Percentiles rank a stretch among this genome's conserved stretches.
These are phyloP conservation scores for Clarias pachynema DNA, from an alignment of 2,797 vertebrate species.

Conservation along the genomic window DNA sequence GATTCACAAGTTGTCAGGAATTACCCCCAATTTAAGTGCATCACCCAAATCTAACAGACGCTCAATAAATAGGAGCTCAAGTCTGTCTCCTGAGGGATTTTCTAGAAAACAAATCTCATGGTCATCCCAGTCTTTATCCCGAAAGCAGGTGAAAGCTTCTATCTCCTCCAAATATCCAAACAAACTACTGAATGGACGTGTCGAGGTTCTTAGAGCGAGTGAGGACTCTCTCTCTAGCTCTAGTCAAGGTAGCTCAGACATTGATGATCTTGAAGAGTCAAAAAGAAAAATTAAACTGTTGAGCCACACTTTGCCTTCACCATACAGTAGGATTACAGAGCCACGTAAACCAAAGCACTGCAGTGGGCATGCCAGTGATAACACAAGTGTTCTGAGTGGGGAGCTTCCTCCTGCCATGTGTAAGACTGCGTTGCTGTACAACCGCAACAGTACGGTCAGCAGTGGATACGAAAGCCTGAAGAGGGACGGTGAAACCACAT, in stretches of 20 bases:
- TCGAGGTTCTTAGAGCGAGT: slow-evolving; percentile 84
- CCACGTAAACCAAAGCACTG: slow-evolving; percentile 84
- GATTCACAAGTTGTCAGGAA: slow-evolving; percentile 82
- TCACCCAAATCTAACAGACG: slow-evolving; percentile 86
- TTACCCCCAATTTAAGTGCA: slow-evolving; percentile 83
- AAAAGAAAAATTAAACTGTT: slow-evolving; percentile 65
- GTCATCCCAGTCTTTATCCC: slow-evolving; percentile 86
- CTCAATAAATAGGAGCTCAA: slow-evolving; percentile 83
- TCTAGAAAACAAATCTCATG: slow-evolving; percentile 70
- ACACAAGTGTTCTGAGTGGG: slow-evolving; percentile 90
- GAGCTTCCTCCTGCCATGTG: slow-evolving; percentile 96
- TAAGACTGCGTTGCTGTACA: slow-evolving; percentile 90
- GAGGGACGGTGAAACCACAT: slow-evolving; percentile 91
- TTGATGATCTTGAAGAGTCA: slow-evolving; percentile 70
- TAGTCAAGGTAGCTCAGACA: slow-evolving; percentile 66
- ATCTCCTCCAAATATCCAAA: slow-evolving; percentile 84
- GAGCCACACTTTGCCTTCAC: slow-evolving; percentile 79
- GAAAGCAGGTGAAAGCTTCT: slow-evolving; percentile 81
- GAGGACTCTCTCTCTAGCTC: slow-evolving; percentile 66
- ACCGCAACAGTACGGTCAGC: slow-evolving; percentile 86
- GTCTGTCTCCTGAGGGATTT: slow-evolving; percentile 77
- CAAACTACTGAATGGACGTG: slow-evolving; percentile 85
- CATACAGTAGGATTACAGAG: slow-evolving; percentile 92
- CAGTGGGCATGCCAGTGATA: slow-evolving; percentile 89
- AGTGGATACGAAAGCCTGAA: slow-evolving; percentile 96